Evolutionary conservation across 2,797 vertebrate species (phyloP).

Genomic region (Psittacula derbiana): DNA sequence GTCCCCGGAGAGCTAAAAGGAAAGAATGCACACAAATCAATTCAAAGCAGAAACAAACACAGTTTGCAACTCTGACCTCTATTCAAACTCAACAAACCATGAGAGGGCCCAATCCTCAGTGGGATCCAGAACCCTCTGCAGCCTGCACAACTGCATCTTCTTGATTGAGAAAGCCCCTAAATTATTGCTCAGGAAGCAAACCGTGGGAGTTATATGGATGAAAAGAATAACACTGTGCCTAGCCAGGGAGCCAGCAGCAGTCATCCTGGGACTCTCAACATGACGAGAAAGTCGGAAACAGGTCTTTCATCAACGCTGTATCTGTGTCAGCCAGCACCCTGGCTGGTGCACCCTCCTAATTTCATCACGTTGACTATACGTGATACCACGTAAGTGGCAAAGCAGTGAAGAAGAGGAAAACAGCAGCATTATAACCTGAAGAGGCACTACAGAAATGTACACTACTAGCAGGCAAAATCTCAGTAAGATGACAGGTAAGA

Average conservation of each 20-base stretch:
- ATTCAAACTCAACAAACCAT: background rate
- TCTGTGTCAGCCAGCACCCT: background rate
- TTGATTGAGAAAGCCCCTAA: background rate
- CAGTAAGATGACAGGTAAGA: background rate
- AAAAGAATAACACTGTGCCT: background rate
- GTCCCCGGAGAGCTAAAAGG: background rate
- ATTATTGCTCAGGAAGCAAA: background rate
- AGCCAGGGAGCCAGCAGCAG: background rate
- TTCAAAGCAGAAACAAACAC: background rate
- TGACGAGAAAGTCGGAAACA: background rate
- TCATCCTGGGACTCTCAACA: rapidly evolving
- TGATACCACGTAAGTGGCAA: background rate
- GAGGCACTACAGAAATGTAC: background rate
- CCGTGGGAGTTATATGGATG: rapidly evolving
- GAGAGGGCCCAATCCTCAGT: background rate
- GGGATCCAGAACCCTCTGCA: background rate
- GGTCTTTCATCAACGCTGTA: background rate
- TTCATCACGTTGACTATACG: rapidly evolving
- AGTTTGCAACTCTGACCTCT: background rate
- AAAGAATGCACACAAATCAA: background rate
- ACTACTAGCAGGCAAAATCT: background rate
- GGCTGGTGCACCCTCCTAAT: background rate
- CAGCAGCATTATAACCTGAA: background rate
- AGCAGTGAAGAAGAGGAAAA: background rate
- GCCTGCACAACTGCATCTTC: background rate